Evolutionary conservation across 2,888 invertebrate genomes (phyloP), one percentile per base, ranked within the genome.

Genomic region (Cephus pygmeus): DNA sequence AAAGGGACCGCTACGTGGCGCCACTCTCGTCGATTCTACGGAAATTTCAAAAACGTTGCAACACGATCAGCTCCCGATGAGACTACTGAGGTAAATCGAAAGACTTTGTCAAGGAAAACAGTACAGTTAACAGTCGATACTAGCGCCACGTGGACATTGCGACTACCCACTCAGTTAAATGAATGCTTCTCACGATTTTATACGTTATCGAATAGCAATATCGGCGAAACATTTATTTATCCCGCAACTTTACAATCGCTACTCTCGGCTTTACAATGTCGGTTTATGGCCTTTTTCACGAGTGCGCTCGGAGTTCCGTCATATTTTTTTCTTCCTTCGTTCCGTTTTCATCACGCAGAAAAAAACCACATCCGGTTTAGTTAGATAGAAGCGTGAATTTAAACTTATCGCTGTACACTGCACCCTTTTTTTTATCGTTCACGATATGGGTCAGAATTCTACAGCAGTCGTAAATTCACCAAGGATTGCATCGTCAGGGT

Each of bases 201-300:
- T 71, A 33, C 33, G 71, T 71, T 34, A 15, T 71, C 71, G 56
- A 56, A 56, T 23, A 9, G 56, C 56, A 23, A 56, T 56, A 56
- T 71, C 74, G 23, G 12, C 35, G 30, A 35, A 74, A 34, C 75
- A 75, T 82, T 83, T 84, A 84, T 84, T 81, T 73, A 73, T 75
- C 80, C 56, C 76, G 76, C 40, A 79, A 83, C 85, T 88, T 88
- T 84, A 86, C 87, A 87, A 83, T 87, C 85, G 85, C 81, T 81
- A 83, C 85, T 86, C 82, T 81, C 78, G 76, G 78, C 80, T 87
- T 87, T 87, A 88, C 88, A 88, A 87, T 88, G 87, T 88, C 84
- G 85, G 84, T 83, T 87, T 88, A 71, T 23, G 71, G 71, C 31
- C 71, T 34, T 15, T 34, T 71, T 71, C 71, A 34, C 31, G 71